These are phyloP conservation scores for Acipenser oxyrinchus DNA, from an alignment of 2,797 vertebrate genomes.

Conservation along the genomic window DNA sequence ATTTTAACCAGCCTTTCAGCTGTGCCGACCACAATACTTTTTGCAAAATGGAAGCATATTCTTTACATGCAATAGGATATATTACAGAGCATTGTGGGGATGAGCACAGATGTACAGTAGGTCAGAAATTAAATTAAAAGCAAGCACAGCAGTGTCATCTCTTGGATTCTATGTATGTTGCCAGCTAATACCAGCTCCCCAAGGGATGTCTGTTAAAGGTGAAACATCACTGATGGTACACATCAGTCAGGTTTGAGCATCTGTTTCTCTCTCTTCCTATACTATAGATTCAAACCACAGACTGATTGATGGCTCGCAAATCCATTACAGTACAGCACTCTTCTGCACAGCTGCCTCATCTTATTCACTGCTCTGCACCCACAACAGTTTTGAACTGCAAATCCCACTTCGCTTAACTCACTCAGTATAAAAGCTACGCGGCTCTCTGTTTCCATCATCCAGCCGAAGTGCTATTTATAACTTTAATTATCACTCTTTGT, in stretches of 20 bases:
- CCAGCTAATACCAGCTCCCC: not conserved
- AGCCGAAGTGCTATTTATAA: too few relatives aligned
- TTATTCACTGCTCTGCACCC: not conserved
- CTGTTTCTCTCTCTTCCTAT: not conserved
- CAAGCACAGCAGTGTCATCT: not conserved
- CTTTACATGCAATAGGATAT: not conserved
- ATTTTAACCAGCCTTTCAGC: conserved; percentile 3
- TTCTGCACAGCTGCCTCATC: not conserved
- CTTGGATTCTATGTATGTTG: not conserved
- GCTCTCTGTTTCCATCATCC: too few relatives aligned
- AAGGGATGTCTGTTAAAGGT: not conserved
- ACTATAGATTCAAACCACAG: not conserved
- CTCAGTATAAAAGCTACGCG: too few relatives aligned
- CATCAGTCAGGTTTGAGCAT: not conserved
- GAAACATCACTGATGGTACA: not conserved
- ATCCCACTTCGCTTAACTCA: too few relatives aligned
- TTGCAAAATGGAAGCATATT: not conserved
- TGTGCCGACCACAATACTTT: not conserved
- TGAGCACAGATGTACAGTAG: not conserved
- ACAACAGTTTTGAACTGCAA: not conserved
- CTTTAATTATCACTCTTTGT: too few relatives aligned
- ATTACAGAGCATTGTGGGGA: not conserved
- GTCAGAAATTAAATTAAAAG: not conserved
- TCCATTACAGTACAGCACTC: not conserved
- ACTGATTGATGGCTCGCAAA: not conserved